Evolutionary conservation across 2,113 vertebrate genomes (phyloP).

Genomic region (Pampusana beccarii): DNA sequence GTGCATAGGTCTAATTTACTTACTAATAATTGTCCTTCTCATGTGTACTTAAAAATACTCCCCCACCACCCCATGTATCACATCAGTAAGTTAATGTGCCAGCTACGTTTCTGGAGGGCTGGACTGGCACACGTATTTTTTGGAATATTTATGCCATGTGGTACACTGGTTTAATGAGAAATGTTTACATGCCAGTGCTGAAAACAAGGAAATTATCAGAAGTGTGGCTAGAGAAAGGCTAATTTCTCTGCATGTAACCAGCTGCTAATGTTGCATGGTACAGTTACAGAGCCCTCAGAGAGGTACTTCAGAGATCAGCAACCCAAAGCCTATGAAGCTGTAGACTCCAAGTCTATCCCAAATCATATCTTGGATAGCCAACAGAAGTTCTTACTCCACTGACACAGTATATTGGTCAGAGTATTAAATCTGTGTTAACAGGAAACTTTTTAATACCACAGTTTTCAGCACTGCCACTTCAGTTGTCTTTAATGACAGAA

Average conservation of each 20-base stretch:
- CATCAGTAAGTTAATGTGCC: not conserved
- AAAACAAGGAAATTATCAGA: not conserved
- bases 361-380: not conserved
- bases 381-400: not conserved
- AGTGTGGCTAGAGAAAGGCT: not conserved
- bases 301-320: not conserved
- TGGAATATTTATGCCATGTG: not conserved
- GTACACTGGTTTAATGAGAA: not conserved
- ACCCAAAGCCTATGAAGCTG: not conserved
- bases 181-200: not conserved
- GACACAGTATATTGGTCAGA: not conserved
- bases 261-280: not conserved
- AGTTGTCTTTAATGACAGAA: not conserved
- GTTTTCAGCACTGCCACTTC: not conserved
- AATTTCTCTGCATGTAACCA: not conserved
- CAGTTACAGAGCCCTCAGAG: not conserved
- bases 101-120: not conserved
- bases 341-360: not conserved
- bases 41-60: not conserved
- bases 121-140: fast-evolving
- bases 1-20: not conserved
- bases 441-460: not conserved
- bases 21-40: not conserved
- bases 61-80: not conserved
- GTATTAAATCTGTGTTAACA: not conserved